A percentile compares a stretch with the other conserved stretches of the same genome.
phyloP scores from a whole-genome alignment of 2,797 vertebrate genomes.

The Bufotes viridis region DNA sequence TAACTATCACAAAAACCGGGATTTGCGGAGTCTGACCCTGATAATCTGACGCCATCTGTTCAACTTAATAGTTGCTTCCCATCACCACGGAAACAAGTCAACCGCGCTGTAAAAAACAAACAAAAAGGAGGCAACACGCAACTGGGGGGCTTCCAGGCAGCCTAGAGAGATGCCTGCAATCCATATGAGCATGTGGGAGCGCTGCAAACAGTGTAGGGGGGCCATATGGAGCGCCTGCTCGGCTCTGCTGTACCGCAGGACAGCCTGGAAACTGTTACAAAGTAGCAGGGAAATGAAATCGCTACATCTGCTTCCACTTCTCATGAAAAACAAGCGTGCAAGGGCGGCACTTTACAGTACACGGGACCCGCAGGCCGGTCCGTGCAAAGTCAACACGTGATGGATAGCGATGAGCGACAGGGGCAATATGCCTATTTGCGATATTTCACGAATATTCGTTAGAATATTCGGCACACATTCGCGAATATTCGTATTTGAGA shows the following conservation, averaged over 20 bases:
- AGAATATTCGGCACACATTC: no score
- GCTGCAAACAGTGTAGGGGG: not conserved
- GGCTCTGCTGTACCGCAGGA: not conserved
- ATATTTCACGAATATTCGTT: no score
- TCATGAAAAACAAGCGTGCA: not conserved
- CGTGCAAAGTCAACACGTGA: not conserved
- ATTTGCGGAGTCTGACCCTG: slow-evolving; percentile 32
- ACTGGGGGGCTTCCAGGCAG: slow-evolving; percentile 47
- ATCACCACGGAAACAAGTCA: slow-evolving; percentile 61
- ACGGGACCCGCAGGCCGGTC: not conserved
- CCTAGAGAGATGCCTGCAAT: slow-evolving; percentile 38
- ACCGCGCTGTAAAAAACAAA: slow-evolving; percentile 23
- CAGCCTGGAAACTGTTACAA: not conserved
- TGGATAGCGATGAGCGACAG: no score
- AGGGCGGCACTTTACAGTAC: not conserved
- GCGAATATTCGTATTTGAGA: no score
- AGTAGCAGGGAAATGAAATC: not conserved
- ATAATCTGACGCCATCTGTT: slow-evolving; percentile 55
- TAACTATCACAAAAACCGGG: slow-evolving; percentile 34
- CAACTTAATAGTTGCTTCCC: slow-evolving; percentile 47
- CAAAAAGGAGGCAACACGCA: slow-evolving; percentile 26
- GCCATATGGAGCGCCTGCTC: slow-evolving; percentile 38
- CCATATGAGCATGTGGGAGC: slow-evolving; percentile 51
- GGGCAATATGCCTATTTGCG: no score
- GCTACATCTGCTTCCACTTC: not conserved